phyloP scores from a whole-genome alignment of 1,140 invertebrate genomes.

The Zaprionus capensis region DNA sequence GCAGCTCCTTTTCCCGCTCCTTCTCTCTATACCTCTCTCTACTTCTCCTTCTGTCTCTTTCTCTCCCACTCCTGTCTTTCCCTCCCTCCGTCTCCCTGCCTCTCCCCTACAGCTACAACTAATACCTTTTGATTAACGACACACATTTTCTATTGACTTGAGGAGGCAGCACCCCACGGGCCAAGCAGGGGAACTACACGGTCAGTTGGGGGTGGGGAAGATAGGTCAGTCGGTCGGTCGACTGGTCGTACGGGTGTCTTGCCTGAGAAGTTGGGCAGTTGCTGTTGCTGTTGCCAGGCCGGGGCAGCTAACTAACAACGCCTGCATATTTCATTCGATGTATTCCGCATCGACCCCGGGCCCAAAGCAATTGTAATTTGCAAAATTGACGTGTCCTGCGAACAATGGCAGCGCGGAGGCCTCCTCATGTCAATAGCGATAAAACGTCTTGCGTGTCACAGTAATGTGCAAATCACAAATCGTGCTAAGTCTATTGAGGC shows the following conservation, averaged over 20 bases:
- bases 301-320: conserved; percentile 51
- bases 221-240: neutral
- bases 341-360: conserved; percentile 61
- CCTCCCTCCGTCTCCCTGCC: neutral
- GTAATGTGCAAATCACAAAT: conserved; percentile 58
- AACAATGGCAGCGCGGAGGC: conserved; percentile 19
- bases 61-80: conserved; percentile 8
- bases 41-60: neutral
- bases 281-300: conserved; percentile 1
- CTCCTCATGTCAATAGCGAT: conserved; percentile 55
- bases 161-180: conserved; percentile 28
- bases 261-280: conserved; percentile 75
- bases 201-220: neutral
- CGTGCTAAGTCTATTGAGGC: neutral
- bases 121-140: conserved; percentile 82
- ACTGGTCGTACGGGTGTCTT: neutral
- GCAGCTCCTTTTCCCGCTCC: conserved; percentile 25
- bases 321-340: conserved; percentile 76
- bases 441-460: conserved; percentile 68
- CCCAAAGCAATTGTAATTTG: conserved; percentile 74
- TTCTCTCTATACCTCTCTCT: neutral
- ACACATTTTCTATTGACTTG: conserved; percentile 81
- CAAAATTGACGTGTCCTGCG: conserved; percentile 70
- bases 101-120: conserved; percentile 63
- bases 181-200: neutral